phyloP scores from a whole-genome alignment of 2,888 invertebrate genomes.

The Sepiola atlantica region DNA sequence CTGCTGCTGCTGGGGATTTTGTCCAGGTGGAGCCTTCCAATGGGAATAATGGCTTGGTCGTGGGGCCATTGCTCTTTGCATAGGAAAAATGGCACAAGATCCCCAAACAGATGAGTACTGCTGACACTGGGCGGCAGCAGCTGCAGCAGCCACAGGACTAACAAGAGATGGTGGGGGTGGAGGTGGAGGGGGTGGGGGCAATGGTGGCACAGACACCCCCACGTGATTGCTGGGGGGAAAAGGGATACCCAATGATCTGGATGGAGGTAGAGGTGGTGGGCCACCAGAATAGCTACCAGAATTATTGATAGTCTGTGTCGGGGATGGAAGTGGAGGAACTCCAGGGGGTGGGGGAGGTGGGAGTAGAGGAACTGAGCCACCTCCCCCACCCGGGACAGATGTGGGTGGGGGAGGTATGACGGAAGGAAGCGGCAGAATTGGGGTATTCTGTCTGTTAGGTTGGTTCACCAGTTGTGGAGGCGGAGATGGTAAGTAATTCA shows the following conservation, averaged over 20 bases:
- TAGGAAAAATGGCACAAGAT: neutral
- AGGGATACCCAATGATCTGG: neutral
- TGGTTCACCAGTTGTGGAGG: neutral
- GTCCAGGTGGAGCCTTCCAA: slow-evolving; percentile 32
- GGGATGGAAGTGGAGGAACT: neutral
- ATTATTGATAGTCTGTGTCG: neutral
- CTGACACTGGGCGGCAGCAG: slow-evolving; percentile 36
- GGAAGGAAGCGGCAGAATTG: neutral
- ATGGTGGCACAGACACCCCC: slow-evolving; percentile 38
- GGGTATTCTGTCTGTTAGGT: neutral
- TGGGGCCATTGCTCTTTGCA: slow-evolving; percentile 3
- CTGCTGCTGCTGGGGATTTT: neutral
- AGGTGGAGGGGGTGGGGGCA: neutral
- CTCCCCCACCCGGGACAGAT: slow-evolving; percentile 2
- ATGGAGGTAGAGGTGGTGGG: neutral
- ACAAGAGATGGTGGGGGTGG: slow-evolving; percentile 10
- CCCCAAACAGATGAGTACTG: slow-evolving; percentile 42
- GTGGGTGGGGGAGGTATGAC: neutral
- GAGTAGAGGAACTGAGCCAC: neutral
- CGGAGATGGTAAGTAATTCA: slow-evolving; percentile 35
- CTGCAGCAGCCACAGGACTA: neutral
- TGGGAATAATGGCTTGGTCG: slow-evolving; percentile 22
- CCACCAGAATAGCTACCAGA: neutral
- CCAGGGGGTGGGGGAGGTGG: neutral
- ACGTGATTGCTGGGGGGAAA: slow-evolving; percentile 34